phyloP scores from a whole-genome alignment of 2,797 vertebrate genomes.

The Centroberyx gerrardi region DNA sequence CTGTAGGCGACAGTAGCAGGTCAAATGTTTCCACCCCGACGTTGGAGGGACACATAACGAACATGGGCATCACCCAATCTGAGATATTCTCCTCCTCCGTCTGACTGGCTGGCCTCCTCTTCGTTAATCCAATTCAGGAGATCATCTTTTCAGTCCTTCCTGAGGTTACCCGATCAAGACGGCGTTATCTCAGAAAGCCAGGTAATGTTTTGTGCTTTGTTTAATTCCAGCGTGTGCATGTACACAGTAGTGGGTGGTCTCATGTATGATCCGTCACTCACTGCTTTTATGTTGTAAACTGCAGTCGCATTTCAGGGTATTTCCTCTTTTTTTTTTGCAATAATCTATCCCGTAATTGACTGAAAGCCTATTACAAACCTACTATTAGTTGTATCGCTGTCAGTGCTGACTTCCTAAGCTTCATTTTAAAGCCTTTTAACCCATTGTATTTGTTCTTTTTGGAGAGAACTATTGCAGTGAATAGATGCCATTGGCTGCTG shows the following conservation, averaged over 20 bases:
- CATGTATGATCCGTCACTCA: no score
- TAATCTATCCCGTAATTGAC: background rate
- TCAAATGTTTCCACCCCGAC: slow-evolving; percentile 64
- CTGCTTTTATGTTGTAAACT: no score
- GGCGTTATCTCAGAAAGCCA: slow-evolving; percentile 74
- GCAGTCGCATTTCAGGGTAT: no score
- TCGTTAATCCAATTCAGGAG: slow-evolving; percentile 79
- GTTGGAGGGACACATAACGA: slow-evolving; percentile 52
- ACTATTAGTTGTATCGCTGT: background rate
- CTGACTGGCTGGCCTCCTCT: slow-evolving; percentile 60
- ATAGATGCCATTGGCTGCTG: slow-evolving; percentile 21
- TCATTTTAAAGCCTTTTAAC: background rate
- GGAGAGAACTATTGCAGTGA: background rate
- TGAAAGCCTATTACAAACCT: background rate
- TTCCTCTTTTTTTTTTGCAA: no score
- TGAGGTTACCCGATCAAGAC: slow-evolving; percentile 70
- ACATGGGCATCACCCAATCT: slow-evolving; percentile 71
- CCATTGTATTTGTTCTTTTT: background rate
- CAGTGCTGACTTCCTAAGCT: background rate
- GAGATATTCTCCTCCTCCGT: slow-evolving; percentile 42
- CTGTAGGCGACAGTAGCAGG: slow-evolving; percentile 59
- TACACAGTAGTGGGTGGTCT: background rate
- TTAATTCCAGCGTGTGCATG: background rate
- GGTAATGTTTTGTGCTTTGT: slow-evolving; percentile 54
- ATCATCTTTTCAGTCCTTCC: slow-evolving; percentile 71